Evolutionary conservation across 1,140 invertebrate species (phyloP), one percentile per base, ranked within the genome.

Genomic region (Magallana angulata): DNA sequence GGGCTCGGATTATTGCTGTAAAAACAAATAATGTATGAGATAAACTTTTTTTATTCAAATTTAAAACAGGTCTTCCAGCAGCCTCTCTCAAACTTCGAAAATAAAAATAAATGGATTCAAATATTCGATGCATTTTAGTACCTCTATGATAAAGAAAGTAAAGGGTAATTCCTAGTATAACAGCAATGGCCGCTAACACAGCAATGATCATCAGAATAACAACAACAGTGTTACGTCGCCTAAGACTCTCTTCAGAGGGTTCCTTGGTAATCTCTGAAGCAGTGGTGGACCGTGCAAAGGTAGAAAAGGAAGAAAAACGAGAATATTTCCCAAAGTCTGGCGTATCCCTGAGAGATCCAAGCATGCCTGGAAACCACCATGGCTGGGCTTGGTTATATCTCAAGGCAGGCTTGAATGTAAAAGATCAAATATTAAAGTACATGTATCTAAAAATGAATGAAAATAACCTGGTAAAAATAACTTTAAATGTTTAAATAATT

Each of bases 1-100:
- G 88, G n/a, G 88, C 88, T 68, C 88, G 24, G 57, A 89, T 57
- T 12, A 89, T 60, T 18, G 88, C 88, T 89, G 71, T 18, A 82
- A 88, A 71, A 62, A 84, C 11, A 24, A 24, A 24, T 24, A 24
- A 24, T 24, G 24, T 24, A 24, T 24, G 24, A 24, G 24, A 24
- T 24, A 24, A 24, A 24, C 0, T 0, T 0, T 24, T 24, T 24
- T 24, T 24, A 24, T 24, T 24, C 24, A 24, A 24, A 24, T 24
- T 24, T 24, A 24, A 24, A 24, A 24, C 24, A 24, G 24, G 24
- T 24, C 24, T 24, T 24, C 24, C 24, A 24, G 30, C 18, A 62
- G 11, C 4, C 24, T 60, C 36, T 48, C 2, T 48, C 36, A 5
- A 48, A 48, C 36, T 48, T 48, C 36, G 24, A 1, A 24, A 24